These are phyloP conservation scores for Nannospalax galili DNA, from an alignment of 2,113 vertebrate genomes.

Conservation along the genomic window DNA sequence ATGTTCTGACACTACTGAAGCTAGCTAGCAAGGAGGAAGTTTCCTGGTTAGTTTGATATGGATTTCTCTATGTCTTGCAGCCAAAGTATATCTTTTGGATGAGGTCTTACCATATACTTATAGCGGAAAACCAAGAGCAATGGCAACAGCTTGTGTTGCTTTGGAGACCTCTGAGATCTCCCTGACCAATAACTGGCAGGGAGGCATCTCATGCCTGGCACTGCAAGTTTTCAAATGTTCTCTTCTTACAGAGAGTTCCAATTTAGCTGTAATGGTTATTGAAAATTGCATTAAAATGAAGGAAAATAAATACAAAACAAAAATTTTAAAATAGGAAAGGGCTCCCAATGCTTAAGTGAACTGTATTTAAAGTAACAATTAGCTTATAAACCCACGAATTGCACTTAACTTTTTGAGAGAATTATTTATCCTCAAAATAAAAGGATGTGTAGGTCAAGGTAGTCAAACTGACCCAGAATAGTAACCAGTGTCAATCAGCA, in stretches of 20 bases:
- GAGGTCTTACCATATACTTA: too few species aligned
- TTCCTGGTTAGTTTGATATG: too few species aligned
- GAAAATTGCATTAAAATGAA: background rate
- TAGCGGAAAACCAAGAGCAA: too few species aligned
- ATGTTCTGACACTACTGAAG: too few species aligned
- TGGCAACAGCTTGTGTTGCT: background rate
- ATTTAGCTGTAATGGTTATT: background rate
- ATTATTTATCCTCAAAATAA: background rate
- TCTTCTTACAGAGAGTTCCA: constrained; percentile 4
- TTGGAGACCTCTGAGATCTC: background rate
- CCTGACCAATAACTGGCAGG: background rate
- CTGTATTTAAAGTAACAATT: constrained; percentile 25
- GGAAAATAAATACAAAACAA: constrained; percentile 11
- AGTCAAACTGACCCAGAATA: background rate
- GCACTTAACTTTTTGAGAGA: constrained; percentile 34
- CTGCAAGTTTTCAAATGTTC: background rate
- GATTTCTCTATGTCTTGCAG: too few species aligned
- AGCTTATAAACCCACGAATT: background rate
- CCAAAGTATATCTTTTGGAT: too few species aligned
- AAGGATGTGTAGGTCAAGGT: background rate
- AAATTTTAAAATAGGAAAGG: background rate
- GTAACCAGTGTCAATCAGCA: background rate
- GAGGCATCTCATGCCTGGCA: too few species aligned
- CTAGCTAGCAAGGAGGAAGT: too few species aligned
- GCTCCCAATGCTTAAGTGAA: background rate